Evolutionary conservation across 2,113 vertebrate genomes (phyloP), one percentile per base, ranked within the genome.

Genomic region (Blennius ocellaris): DNA sequence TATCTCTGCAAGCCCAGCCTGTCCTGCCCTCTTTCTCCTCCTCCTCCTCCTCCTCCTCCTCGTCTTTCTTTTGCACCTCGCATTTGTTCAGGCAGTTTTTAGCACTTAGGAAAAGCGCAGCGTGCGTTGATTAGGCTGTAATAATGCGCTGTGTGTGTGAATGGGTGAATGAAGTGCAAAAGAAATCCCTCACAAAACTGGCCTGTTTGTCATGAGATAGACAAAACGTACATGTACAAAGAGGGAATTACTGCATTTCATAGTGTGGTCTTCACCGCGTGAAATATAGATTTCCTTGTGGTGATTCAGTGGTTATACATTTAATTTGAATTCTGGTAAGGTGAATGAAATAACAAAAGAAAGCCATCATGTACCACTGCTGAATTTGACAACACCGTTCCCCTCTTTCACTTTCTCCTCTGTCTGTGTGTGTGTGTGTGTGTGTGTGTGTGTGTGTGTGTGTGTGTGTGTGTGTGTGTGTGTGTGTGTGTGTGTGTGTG

Each of bases 31-130:
- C 55, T 72, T n/a, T n/a, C n/a, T 76, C 70, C 79, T 54, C 58
- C 47, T n/a, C 56, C 65, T 47, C 69, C 67, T 69, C 56, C 56
- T 52, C 71, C 48, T 54, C 61, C 72, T 48, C 54, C 69, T 78
- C 60, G 47, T 77, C 84, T 81, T 84, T 81, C 70, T 91, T 69
- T 77, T 61, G 57, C 82, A 60, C 64, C 63, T 71, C 8, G 10
- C 86, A 83, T 84, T 90, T 86, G 78, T 91, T 77, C 82, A 66
- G 79, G 73, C 78, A 75, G 73, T 86, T 88, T 88, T 83, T 71
- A 80, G 80, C 69, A 69, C 75, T 75, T 68, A 83, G 81, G 75
- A 86, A 83, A 86, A 79, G 82, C 84, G 12, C 87, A 90, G 87
- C 83, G 5, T 89, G 90, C 67, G 77, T 84, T 85, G 87, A 90